Conservation (phyloP, 2,888 invertebrate genomes). For the Acrobasis suavella region DNA sequence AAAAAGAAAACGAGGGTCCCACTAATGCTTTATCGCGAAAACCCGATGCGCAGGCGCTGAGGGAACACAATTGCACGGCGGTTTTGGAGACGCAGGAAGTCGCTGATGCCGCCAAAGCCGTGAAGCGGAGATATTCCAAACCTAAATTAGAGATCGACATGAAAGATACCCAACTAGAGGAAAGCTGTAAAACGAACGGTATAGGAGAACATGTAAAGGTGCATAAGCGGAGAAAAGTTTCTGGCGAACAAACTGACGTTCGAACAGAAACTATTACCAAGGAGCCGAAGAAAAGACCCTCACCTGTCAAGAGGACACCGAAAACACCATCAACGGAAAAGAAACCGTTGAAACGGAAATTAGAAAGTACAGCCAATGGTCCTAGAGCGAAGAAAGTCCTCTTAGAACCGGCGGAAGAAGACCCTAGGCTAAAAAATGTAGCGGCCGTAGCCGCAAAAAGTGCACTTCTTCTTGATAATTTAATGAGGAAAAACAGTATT, state of each 20-base stretch:
- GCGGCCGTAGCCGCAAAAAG: conserved; percentile 61
- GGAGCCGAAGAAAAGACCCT: conserved; percentile 61
- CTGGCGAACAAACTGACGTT: conserved; percentile 62
- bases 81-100: conserved; percentile 49
- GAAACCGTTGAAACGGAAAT: conserved; percentile 74
- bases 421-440: conserved; percentile 54
- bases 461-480: conserved; percentile 78
- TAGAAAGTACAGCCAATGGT: conserved; percentile 45
- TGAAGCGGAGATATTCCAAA: conserved; percentile 71
- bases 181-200: conserved; percentile 72
- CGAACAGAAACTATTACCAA: conserved; percentile 57
- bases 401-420: conserved; percentile 44
- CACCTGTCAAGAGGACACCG: conserved; percentile 52
- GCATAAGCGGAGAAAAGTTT: conserved; percentile 80
- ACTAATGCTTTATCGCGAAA: conserved; percentile 62
- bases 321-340: conserved; percentile 61
- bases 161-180: conserved; percentile 74
- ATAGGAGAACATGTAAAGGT: conserved; percentile 80
- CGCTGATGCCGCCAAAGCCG: conserved; percentile 60
- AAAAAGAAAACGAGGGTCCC: conserved; percentile 76
- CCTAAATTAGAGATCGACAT: conserved; percentile 77
- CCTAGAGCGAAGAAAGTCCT: conserved; percentile 52
- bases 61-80: conserved; percentile 65
- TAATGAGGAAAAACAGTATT: conserved; percentile 82
- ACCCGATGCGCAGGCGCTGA: conserved; percentile 69